phyloP scores from a whole-genome alignment of 2,797 vertebrate genomes.

The Orientallactaga sibirica region DNA sequence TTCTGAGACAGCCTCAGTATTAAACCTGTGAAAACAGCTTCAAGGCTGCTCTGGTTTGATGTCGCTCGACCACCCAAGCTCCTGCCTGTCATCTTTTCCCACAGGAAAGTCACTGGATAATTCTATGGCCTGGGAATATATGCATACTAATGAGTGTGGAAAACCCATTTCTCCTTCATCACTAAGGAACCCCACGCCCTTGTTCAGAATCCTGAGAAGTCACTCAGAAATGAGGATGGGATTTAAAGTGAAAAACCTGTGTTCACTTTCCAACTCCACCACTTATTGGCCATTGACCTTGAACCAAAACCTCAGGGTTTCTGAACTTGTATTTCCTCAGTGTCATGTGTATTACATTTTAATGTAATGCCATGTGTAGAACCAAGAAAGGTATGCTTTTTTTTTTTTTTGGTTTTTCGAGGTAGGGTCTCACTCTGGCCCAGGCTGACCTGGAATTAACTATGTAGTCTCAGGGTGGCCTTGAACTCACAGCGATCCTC shows the following conservation, averaged over 20 bases:
- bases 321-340: neutral
- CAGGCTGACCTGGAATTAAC: too few species aligned
- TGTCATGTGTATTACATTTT: neutral
- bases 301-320: neutral
- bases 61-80: neutral
- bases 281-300: neutral
- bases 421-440: too few species aligned
- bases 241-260: neutral
- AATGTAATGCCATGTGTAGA: neutral
- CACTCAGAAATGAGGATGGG: neutral
- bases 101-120: neutral
- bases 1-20: constrained; percentile 29
- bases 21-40: neutral
- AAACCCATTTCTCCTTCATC: neutral
- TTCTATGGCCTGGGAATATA: neutral
- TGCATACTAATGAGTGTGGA: neutral
- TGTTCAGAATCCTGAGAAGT: neutral
- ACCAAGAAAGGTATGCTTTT: neutral
- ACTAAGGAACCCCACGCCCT: neutral
- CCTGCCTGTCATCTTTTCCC: neutral
- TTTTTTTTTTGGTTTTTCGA: too few species aligned
- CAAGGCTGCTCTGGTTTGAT: neutral
- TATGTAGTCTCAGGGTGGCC: too few species aligned
- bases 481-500: too few species aligned
- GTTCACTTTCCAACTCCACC: neutral